Evolutionary conservation across 37 sponge, comb jelly and placozoan genomes (phyloP), one percentile per base, ranked within the genome.

Genomic region (Crambe crambe): DNA sequence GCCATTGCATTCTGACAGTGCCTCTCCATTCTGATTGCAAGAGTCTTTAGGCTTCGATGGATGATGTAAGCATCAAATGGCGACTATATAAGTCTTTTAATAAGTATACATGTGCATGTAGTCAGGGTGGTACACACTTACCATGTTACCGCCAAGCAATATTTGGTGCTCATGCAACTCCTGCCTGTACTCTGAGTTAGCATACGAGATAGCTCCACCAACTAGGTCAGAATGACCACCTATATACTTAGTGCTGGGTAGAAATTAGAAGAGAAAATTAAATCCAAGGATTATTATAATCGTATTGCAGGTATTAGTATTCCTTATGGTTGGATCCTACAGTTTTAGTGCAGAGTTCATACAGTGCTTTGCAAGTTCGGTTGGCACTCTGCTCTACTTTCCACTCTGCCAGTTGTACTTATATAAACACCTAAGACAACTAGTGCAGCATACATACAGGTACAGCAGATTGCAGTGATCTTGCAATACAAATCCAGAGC

Each of bases 21-120:
- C 47, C 76, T 65, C 20, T 83, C 81, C 93, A 92, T 92, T 69
- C 93, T 87, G n/a, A 92, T 21, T 30, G 73, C 80, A 39, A 92
- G 82, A 1, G 93, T 92, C 74, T 92, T 92, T 59, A 92, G 63
- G 15, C 89, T 89, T 5, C 93, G 68, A 58, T 87, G 76, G 17
- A 82, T 41, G 65, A 89, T 66, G 78, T 62, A 92, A 6, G 85
- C 80, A 79, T 88, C 89, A 42, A 88, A 89, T 68, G 93, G 93
- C 47, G 85, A 85, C 86, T 84, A 54, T 6, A 39, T 15, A 47
- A 15, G n/a, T n/a, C n/a, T 20, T 8, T 31, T 10, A n/a, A 27
- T 31, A 31, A 80, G 15, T 63, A 63, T 63, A 63, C 26, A 26
- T 9, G 42, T 67, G 37, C 9, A 21, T 21, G 22, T 30, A 56